Evolutionary conservation across 2,797 vertebrate species (phyloP), one percentile per base, ranked within the genome.

Genomic region (Tokudaia tokunoshimensis): DNA sequence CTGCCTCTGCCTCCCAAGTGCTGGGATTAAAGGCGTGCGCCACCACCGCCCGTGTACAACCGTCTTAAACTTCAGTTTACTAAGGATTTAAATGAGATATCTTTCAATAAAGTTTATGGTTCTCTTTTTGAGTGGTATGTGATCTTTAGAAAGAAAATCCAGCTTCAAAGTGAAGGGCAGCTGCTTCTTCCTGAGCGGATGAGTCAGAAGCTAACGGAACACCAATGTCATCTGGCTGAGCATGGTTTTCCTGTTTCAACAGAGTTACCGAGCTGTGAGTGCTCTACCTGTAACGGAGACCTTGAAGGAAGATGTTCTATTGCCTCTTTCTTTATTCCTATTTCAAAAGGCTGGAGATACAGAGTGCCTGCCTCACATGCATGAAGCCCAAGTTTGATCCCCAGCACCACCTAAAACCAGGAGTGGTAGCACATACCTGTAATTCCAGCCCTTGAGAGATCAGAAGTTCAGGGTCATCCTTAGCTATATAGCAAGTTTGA

Each of bases 261-360:
- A 11, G 61, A 19, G 37, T 12, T 82, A 74, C 29, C 37, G 94
- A 79, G 15, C 24, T 17, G 14, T 12, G 59, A 59, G 57, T 80
- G 94, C 20, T 72, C 37, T 74, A 75, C 14, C 80, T 74, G 31
- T 44, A 52, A 85, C 89, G 81, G 34, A 72, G 9, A 17, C n/a
- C 44, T n/a, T 31, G n/a, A 13, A 44, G 19, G 37, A 67, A 89
- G 29, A 75, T 37, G 4, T 31, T 52, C 57, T 79, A 52, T 88
- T 67, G 1, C 37, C 44, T 88, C 50, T 44, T 88, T 57, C 50
- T 93, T 97, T 91, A 91, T 91, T 96, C 2, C 4, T 13, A 41
- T 52, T 86, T 94, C 34, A 52, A 86, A 96, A 67, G 85, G 63
- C 3, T 67, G 61, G 22, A 31, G 44, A 67, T 20, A 50, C 0